Conservation (phyloP, 2,113 vertebrate species). For the Lasiurus cinereus region DNA sequence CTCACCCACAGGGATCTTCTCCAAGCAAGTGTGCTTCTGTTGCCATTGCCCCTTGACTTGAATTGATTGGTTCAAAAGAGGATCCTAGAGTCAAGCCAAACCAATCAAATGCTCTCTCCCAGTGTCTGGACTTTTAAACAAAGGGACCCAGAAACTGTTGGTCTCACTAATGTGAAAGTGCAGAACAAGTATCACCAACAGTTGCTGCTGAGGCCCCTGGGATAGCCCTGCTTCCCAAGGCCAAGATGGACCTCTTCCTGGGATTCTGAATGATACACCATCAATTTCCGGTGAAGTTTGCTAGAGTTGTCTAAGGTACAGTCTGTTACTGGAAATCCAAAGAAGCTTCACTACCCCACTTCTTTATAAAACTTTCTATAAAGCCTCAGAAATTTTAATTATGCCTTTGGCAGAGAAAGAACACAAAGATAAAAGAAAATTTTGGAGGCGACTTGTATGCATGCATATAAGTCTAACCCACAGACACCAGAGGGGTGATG, state of each 20-base stretch:
- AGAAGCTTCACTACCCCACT: not conserved
- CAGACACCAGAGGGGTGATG: too few species aligned
- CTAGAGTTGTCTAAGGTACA: not conserved
- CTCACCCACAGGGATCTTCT: not conserved
- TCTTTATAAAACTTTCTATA: not conserved
- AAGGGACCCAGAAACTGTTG: not conserved
- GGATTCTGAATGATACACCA: not conserved
- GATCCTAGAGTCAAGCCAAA: not conserved
- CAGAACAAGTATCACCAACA: not conserved
- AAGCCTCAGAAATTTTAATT: constrained; percentile 49
- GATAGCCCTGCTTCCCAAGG: not conserved
- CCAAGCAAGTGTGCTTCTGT: not conserved
- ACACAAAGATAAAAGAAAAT: constrained; percentile 14
- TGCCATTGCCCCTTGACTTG: not conserved
- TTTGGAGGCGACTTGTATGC: too few species aligned
- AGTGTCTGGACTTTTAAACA: not conserved
- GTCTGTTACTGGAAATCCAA: constrained; percentile 13
- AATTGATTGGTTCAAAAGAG: not conserved
- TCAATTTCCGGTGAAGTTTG: not conserved
- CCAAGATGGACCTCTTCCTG: not conserved
- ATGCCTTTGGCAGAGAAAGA: constrained; percentile 34
- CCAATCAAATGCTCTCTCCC: not conserved
- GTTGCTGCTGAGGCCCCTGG: not conserved
- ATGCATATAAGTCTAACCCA: too few species aligned
- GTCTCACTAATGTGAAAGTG: not conserved